Percentiles rank a stretch among this genome's conserved stretches.
Evolutionary conservation across 2,797 vertebrate species (phyloP).

Genomic region (Phataginus tetradactyla): DNA sequence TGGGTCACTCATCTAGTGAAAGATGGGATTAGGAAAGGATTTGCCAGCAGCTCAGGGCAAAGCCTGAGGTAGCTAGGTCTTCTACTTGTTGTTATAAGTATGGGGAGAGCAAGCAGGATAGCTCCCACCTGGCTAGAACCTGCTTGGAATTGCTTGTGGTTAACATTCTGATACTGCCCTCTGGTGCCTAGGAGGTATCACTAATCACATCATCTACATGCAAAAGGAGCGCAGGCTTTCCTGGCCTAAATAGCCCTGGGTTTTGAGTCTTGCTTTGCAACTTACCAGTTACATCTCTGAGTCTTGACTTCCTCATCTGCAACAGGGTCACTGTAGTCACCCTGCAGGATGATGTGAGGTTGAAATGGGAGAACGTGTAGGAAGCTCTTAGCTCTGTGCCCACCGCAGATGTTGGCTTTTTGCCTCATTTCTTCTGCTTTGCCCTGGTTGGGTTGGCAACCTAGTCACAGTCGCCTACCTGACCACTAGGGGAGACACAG

Average conservation of each 20-base stretch:
- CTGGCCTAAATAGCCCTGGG: background rate
- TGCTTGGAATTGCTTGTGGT: background rate
- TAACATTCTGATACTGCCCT: background rate
- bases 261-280: constrained; percentile 57
- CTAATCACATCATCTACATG: background rate
- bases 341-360: background rate
- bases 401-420: background rate
- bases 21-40: background rate
- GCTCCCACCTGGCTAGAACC: background rate
- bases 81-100: background rate
- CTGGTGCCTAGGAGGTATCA: background rate
- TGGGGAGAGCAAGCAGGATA: background rate
- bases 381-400: background rate
- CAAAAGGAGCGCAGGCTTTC: background rate
- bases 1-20: background rate
- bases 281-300: background rate
- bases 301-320: constrained; percentile 40
- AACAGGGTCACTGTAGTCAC: background rate
- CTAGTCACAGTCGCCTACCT: background rate
- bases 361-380: background rate
- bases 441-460: background rate
- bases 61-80: background rate
- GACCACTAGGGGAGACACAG: background rate
- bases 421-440: background rate
- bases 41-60: background rate